Evolutionary conservation across 1,140 invertebrate species (phyloP).

Genomic region (Reticulitermes speratus): DNA sequence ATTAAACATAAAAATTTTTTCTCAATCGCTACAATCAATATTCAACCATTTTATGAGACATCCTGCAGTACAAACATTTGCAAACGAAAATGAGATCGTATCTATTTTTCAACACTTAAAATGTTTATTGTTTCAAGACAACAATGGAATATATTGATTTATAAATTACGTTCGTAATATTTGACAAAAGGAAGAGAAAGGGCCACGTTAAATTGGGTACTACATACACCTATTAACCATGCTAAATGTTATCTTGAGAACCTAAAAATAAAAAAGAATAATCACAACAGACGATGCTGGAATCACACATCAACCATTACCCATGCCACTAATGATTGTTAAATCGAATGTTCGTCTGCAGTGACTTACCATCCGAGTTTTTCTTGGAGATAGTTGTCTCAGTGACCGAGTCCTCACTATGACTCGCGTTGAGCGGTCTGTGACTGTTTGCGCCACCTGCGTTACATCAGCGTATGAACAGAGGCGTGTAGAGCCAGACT

Average conservation of each 20-base stretch:
- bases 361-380: slow-evolving; percentile 77
- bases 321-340: slow-evolving; percentile 1
- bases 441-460: slow-evolving; percentile 32
- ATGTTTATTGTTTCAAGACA: too few species aligned
- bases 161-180: too few species aligned
- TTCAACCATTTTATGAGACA: too few species aligned
- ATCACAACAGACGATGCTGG: slow-evolving; percentile 20
- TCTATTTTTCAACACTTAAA: too few species aligned
- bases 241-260: background rate
- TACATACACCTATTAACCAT: slow-evolving; percentile 5
- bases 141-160: too few species aligned
- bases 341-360: slow-evolving; percentile 32
- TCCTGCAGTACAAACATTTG: too few species aligned
- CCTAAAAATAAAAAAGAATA: background rate
- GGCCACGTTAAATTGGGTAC: background rate
- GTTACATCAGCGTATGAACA: slow-evolving; percentile 20
- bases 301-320: background rate
- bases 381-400: slow-evolving; percentile 74
- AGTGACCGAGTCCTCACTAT: slow-evolving; percentile 74
- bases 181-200: background rate
- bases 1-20: too few species aligned
- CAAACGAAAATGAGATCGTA: too few species aligned
- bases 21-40: too few species aligned
- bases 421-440: slow-evolving; percentile 64
- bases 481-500: background rate